These are phyloP conservation scores for Lepus americanus DNA, from an alignment of 2,113 vertebrate genomes.

Conservation along the genomic window DNA sequence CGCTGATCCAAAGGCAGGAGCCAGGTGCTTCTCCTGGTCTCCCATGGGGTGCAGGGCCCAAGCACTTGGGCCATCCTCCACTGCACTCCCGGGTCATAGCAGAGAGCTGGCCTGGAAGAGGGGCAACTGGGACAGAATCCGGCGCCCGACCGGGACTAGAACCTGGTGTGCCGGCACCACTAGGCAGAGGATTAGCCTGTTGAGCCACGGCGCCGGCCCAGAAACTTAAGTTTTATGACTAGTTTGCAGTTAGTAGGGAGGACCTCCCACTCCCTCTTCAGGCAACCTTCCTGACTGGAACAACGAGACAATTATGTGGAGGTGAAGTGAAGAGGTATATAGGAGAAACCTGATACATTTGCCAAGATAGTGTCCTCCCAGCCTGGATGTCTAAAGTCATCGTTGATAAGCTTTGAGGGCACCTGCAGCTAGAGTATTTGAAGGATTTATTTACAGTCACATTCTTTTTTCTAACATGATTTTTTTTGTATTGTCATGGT, in stretches of 20 bases:
- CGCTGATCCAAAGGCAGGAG: no score
- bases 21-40: no score
- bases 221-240: not conserved
- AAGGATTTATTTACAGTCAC: not conserved
- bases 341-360: not conserved
- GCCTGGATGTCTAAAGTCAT: not conserved
- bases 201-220: no score
- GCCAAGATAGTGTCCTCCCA: not conserved
- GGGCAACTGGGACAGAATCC: no score
- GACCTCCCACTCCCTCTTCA: not conserved
- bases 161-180: no score
- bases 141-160: no score
- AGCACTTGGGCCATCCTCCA: no score
- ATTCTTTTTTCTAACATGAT: constrained; percentile 13
- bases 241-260: not conserved
- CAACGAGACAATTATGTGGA: not conserved
- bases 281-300: not conserved
- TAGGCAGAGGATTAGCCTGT: no score
- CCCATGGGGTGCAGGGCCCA: no score
- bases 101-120: no score
- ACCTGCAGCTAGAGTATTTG: not conserved
- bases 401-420: not conserved
- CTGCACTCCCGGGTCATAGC: no score
- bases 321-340: not conserved
- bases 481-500: not conserved